Evolutionary conservation across 2,113 vertebrate species (phyloP).

Genomic region (Ursus arctos): DNA sequence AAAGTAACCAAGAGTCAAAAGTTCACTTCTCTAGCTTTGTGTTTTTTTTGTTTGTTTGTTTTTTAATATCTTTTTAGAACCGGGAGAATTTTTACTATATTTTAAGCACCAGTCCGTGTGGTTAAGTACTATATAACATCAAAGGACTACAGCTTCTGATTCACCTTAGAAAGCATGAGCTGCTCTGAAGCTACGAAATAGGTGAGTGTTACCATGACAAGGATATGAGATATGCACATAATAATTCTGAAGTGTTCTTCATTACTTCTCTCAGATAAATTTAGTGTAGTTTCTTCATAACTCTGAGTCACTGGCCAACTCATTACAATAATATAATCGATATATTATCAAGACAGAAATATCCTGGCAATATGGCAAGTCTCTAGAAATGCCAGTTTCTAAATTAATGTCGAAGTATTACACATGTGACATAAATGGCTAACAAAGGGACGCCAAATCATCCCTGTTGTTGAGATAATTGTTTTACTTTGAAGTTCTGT

Average conservation of each 20-base stretch:
- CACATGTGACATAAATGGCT: slow-evolving; percentile 73
- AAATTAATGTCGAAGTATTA: slow-evolving; percentile 77
- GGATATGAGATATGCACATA: slow-evolving; percentile 30
- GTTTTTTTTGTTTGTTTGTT: not conserved
- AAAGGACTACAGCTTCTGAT: slow-evolving; percentile 60
- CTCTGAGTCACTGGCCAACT: slow-evolving; percentile 73
- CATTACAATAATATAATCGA: slow-evolving; percentile 79
- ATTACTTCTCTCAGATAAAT: slow-evolving; percentile 65
- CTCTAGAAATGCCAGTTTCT: slow-evolving; percentile 71
- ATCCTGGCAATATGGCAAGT: slow-evolving; percentile 62
- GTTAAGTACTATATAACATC: not conserved
- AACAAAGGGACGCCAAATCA: slow-evolving; percentile 73
- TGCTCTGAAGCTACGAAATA: slow-evolving; percentile 36
- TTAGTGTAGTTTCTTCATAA: slow-evolving; percentile 71
- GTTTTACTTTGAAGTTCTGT: slow-evolving; percentile 75
- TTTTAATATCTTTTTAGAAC: not conserved
- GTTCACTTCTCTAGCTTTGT: not conserved
- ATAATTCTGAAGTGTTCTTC: slow-evolving; percentile 62
- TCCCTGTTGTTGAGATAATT: slow-evolving; percentile 77
- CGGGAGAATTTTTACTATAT: not conserved
- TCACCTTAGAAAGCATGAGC: slow-evolving; percentile 22
- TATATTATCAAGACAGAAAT: slow-evolving; percentile 80
- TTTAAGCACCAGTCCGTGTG: slow-evolving; percentile 4
- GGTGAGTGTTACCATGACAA: slow-evolving; percentile 39
- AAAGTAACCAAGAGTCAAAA: not conserved